Conservation (phyloP, 2,113 vertebrate species). For the Neoarius graeffei region DNA sequence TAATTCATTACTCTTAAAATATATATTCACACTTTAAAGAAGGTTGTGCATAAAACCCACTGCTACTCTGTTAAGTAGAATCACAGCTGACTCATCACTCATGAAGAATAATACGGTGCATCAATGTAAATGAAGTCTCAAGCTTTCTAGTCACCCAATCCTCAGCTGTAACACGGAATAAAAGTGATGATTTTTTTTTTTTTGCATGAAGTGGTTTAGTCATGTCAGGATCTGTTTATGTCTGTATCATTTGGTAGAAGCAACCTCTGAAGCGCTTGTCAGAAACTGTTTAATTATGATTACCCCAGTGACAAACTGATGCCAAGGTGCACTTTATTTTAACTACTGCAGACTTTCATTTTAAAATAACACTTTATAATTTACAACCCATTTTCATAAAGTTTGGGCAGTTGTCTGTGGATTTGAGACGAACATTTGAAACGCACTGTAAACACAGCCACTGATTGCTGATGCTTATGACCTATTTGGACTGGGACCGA, state of each 20-base stretch:
- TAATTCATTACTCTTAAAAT: not conserved
- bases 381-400: not conserved
- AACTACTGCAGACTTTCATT: not conserved
- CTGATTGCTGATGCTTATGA: not conserved
- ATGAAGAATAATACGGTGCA: not conserved
- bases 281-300: not conserved
- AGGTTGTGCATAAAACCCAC: conserved; percentile 1
- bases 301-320: not conserved
- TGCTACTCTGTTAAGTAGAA: not conserved
- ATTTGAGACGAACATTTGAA: not conserved
- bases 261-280: not conserved
- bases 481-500: not conserved
- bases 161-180: not conserved
- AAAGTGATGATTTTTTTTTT: conserved; percentile 19
- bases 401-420: not conserved
- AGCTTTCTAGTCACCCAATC: not conserved
- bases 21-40: not conserved
- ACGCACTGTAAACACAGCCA: not conserved
- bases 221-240: conserved; percentile 29
- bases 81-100: not conserved
- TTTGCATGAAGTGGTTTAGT: not conserved
- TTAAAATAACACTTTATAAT: not conserved
- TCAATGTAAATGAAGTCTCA: not conserved
- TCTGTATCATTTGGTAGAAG: not conserved
- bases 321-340: not conserved